A percentile compares a stretch with the other conserved stretches of the same genome.
These are phyloP conservation scores for Erebia palarica DNA, from an alignment of 2,888 invertebrate species.

Conservation along the genomic window DNA sequence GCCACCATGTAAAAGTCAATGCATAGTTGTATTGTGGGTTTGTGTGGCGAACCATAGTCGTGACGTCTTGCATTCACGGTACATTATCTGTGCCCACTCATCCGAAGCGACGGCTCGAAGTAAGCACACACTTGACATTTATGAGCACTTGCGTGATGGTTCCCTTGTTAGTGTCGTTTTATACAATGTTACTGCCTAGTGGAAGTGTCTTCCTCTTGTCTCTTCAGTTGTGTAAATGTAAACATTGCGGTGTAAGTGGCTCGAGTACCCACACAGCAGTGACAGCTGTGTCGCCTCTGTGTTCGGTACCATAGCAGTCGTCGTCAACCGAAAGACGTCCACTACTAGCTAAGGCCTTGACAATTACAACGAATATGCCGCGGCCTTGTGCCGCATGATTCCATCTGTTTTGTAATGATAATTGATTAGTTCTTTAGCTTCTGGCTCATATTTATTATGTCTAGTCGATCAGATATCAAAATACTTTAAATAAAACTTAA, in stretches of 20 bases:
- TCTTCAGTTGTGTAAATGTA: conserved; percentile 10
- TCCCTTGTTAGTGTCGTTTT: conserved; percentile 35
- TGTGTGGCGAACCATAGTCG: conserved; percentile 29
- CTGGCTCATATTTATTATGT: background rate
- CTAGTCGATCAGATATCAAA: too few relatives aligned
- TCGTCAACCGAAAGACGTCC: too few relatives aligned
- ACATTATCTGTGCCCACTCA: conserved; percentile 38
- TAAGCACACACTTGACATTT: conserved; percentile 38
- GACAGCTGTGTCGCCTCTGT: background rate
- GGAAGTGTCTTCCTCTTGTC: conserved; percentile 14
- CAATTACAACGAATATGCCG: too few relatives aligned
- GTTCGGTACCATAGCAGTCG: background rate
- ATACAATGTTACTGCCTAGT: conserved; percentile 25
- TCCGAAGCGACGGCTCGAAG: conserved; percentile 37
- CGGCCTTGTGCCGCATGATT: too few relatives aligned
- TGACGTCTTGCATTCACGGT: conserved; percentile 35
- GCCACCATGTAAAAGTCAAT: conserved; percentile 33
- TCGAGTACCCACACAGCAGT: background rate
- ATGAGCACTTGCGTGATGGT: conserved; percentile 34
- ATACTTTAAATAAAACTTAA: too few relatives aligned
- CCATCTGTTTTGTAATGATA: background rate
- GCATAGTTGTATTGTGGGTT: conserved; percentile 32
- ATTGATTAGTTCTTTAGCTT: background rate
- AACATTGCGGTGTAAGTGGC: background rate
- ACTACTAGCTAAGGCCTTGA: too few relatives aligned